Percentiles rank a stretch among this genome's conserved stretches.
Evolutionary conservation across 2,113 vertebrate genomes (phyloP).

Genomic region (Cyprinus carpio): DNA sequence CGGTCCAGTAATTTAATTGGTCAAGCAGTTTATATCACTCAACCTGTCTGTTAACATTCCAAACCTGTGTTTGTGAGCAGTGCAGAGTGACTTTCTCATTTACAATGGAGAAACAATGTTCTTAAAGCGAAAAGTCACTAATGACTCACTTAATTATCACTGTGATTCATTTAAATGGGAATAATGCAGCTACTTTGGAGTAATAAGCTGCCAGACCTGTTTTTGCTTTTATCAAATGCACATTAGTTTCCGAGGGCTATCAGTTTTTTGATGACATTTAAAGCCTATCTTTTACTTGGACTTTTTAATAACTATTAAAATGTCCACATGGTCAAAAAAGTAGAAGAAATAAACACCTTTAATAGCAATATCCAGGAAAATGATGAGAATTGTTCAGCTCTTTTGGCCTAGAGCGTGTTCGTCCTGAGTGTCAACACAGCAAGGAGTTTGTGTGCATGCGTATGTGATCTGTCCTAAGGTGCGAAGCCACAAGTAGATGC

Average conservation of each 20-base stretch:
- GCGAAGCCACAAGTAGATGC: constrained; percentile 6
- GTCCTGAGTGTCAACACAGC: constrained; percentile 2
- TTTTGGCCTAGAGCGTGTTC: constrained; percentile 8
- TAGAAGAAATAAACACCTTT: neutral
- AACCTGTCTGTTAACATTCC: constrained; percentile 9
- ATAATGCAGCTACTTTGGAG: neutral
- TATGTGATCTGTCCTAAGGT: constrained; percentile 16
- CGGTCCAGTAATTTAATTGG: constrained; percentile 11
- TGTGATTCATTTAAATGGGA: constrained; percentile 12
- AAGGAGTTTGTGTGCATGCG: neutral
- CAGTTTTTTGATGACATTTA: neutral
- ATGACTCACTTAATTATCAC: constrained; percentile 8
- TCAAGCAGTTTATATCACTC: constrained; percentile 16
- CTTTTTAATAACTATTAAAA: neutral
- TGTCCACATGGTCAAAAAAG: neutral
- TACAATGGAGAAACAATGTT: neutral
- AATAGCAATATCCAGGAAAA: neutral
- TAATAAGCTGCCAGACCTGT: neutral
- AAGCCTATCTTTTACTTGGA: neutral
- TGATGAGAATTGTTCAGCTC: neutral
- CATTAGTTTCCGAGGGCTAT: neutral
- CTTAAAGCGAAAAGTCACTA: constrained; percentile 5
- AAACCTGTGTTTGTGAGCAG: neutral
- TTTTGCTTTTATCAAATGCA: neutral
- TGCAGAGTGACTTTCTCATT: constrained; percentile 5